phyloP scores from a whole-genome alignment of 2,113 vertebrate species.

The Dascyllus trimaculatus region DNA sequence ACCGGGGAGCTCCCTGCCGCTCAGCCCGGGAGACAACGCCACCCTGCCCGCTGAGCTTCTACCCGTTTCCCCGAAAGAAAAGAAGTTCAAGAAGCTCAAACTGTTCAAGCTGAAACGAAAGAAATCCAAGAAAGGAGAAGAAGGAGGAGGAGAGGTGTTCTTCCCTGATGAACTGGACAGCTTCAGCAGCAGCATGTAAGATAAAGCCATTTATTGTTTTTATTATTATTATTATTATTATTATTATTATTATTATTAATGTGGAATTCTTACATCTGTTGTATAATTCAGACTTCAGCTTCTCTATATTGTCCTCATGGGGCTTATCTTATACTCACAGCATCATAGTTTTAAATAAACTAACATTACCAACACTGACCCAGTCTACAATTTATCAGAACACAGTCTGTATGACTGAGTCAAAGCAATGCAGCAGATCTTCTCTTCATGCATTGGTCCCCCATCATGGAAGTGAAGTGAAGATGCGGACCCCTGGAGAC shows the following conservation, averaged over 20 bases:
- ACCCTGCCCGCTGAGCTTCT: neutral
- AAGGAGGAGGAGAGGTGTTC: slow-evolving; percentile 52
- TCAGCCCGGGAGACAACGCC: slow-evolving; percentile 24
- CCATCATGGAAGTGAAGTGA: neutral
- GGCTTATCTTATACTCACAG: neutral
- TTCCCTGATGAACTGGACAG: slow-evolving; percentile 60
- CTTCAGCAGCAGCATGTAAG: slow-evolving; percentile 58
- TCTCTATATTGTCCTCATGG: no score
- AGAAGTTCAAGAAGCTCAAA: slow-evolving; percentile 55
- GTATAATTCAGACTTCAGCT: no score
- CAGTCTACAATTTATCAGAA: no score
- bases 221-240: no score
- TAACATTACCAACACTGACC: neutral
- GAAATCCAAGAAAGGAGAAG: slow-evolving; percentile 57
- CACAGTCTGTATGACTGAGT: no score
- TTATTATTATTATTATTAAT: no score
- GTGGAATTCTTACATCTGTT: no score
- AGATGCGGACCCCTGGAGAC: neutral
- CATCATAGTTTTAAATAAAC: neutral
- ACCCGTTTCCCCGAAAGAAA: slow-evolving; percentile 49
- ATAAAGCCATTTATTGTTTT: neutral
- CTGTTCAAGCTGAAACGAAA: slow-evolving; percentile 60
- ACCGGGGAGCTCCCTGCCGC: slow-evolving; percentile 4
- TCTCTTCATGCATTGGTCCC: no score
- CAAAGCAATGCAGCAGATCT: no score